These are phyloP conservation scores for Limanda limanda DNA, from an alignment of 2,113 vertebrate genomes.

Conservation along the genomic window DNA sequence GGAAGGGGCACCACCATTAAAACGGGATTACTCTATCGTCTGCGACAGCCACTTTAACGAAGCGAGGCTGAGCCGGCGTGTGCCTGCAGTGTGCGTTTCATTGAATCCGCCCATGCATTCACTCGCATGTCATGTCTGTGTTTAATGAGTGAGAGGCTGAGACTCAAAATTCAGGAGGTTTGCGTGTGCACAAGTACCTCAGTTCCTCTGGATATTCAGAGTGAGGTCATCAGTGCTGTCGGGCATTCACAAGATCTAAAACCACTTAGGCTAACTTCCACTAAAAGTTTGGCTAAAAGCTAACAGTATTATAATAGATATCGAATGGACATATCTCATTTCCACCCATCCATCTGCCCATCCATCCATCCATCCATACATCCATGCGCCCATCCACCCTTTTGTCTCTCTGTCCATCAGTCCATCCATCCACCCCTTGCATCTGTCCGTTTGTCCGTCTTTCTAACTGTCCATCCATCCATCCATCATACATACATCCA, in stretches of 20 bases:
- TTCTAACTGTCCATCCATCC: too few species aligned
- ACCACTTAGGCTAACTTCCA: not conserved
- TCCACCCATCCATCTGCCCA: not conserved
- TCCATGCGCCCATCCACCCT: not conserved
- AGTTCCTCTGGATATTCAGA: not conserved
- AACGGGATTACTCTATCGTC: constrained; percentile 76
- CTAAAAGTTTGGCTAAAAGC: not conserved
- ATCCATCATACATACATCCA: too few species aligned
- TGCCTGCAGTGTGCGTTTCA: constrained; percentile 58
- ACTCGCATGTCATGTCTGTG: constrained; percentile 48
- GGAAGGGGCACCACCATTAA: constrained; percentile 74
- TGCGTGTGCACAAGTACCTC: constrained; percentile 27
- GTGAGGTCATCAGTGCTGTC: not conserved
- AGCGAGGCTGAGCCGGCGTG: constrained; percentile 68
- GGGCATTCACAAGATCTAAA: not conserved
- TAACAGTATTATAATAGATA: not conserved
- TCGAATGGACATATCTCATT: not conserved
- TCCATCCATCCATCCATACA: not conserved
- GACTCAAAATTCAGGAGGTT: constrained; percentile 34
- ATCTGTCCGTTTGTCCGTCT: not conserved
- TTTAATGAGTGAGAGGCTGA: constrained; percentile 53
- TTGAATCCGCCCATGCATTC: constrained; percentile 42
- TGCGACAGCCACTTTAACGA: constrained; percentile 74
- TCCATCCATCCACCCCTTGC: not conserved
- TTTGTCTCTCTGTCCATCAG: too few species aligned